Conservation (phyloP, 2,888 invertebrate species). For the Cryptophagus acutangulus region DNA sequence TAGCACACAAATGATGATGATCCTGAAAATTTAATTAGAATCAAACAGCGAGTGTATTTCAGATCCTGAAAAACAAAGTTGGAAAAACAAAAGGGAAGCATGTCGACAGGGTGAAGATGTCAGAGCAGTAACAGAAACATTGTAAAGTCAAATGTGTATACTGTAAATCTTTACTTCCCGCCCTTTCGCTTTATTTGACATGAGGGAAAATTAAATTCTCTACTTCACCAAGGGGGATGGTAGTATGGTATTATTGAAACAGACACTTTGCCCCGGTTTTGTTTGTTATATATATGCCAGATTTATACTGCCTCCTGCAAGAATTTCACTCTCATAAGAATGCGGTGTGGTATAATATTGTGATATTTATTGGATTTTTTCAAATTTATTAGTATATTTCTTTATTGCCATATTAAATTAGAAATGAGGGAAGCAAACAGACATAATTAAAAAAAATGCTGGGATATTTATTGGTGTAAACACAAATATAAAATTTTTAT, state of each 20-base stretch:
- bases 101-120: slow-evolving; percentile 36
- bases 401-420: no score
- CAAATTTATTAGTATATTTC: slow-evolving; percentile 3
- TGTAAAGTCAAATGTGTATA: slow-evolving; percentile 45
- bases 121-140: slow-evolving; percentile 41
- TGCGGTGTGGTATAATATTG: slow-evolving; percentile 12
- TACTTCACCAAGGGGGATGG: slow-evolving; percentile 20
- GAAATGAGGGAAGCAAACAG: no score
- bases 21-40: no score
- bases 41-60: no score
- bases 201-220: slow-evolving; percentile 39
- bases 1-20: no score
- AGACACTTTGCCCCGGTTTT: slow-evolving; percentile 21
- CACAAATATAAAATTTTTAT: no score
- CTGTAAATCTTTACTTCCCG: slow-evolving; percentile 42
- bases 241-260: slow-evolving; percentile 34
- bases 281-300: slow-evolving; percentile 12
- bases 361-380: slow-evolving; percentile 17
- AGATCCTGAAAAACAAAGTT: no score
- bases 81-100: slow-evolving; percentile 5
- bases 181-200: slow-evolving; percentile 40
- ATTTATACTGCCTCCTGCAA: slow-evolving; percentile 24
- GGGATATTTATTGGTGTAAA: no score
- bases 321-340: slow-evolving; percentile 12
- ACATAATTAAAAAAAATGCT: no score